A percentile compares a stretch with the other conserved stretches of the same genome.
Conservation (phyloP, 2,888 invertebrate genomes). For the Horisme vitalbata region DNA sequence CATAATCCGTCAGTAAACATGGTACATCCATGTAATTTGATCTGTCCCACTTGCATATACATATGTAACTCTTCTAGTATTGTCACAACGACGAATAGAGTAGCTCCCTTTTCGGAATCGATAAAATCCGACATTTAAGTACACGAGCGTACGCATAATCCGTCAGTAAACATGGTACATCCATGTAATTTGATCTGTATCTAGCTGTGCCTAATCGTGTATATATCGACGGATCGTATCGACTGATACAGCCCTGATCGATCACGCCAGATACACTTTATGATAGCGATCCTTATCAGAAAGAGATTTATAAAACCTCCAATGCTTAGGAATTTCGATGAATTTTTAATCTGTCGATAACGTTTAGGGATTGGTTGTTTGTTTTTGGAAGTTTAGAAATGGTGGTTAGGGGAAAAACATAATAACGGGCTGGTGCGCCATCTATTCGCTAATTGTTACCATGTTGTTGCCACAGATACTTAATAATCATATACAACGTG, state of each 20-base stretch:
- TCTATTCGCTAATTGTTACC: too few relatives aligned
- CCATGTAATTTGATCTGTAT: slow-evolving; percentile 65
- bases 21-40: slow-evolving; percentile 62
- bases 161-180: slow-evolving; percentile 48
- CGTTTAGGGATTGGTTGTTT: neutral
- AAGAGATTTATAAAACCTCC: slow-evolving; percentile 58
- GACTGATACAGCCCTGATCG: slow-evolving; percentile 71
- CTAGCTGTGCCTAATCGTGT: slow-evolving; percentile 52
- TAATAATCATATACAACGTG: too few relatives aligned
- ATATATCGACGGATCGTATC: slow-evolving; percentile 54
- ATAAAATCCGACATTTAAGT: neutral
- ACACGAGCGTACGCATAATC: slow-evolving; percentile 28
- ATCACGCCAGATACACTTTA: slow-evolving; percentile 63
- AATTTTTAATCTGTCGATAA: slow-evolving; percentile 21
- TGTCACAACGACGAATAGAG: too few relatives aligned
- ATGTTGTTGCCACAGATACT: too few relatives aligned
- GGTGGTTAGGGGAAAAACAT: too few relatives aligned
- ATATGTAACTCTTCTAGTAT: too few relatives aligned
- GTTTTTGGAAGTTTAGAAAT: too few relatives aligned
- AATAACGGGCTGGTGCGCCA: too few relatives aligned
- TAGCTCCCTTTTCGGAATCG: too few relatives aligned
- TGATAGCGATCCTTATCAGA: slow-evolving; percentile 68
- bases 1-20: slow-evolving; percentile 42
- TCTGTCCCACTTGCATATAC: too few relatives aligned
- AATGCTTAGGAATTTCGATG: slow-evolving; percentile 40